Evolutionary conservation across 2,797 vertebrate species (phyloP).

Genomic region (Syngnathus rostellatus): DNA sequence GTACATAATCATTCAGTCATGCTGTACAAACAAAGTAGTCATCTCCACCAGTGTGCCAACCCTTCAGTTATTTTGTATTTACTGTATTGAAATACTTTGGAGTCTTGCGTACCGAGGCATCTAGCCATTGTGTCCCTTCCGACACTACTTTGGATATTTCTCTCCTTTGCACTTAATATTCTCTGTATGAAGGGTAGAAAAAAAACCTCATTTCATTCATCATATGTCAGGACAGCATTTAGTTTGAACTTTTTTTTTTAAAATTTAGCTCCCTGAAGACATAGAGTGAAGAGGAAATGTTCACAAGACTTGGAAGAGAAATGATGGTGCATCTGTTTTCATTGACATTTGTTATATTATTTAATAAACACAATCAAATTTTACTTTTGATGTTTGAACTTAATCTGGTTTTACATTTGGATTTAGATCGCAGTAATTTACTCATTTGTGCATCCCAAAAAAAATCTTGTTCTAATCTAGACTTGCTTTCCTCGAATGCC

Average conservation of each 20-base stretch:
- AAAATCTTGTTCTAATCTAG: background rate
- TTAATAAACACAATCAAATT: conserved; percentile 72
- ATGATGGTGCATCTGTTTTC: conserved; percentile 50
- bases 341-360: conserved; percentile 65
- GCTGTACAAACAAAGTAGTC: conserved; percentile 57
- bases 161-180: conserved; percentile 39
- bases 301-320: conserved; percentile 27
- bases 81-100: conserved; percentile 51
- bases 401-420: background rate
- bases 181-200: conserved; percentile 34
- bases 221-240: conserved; percentile 22
- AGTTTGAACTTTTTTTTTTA: conserved; percentile 2
- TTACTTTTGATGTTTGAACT: conserved; percentile 35
- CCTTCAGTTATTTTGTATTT: conserved; percentile 63
- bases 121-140: conserved; percentile 4
- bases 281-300: conserved; percentile 10
- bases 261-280: background rate
- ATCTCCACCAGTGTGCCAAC: conserved; percentile 70
- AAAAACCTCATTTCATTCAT: conserved; percentile 36
- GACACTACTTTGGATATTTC: conserved; percentile 3
- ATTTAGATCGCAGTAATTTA: background rate
- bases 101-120: conserved; percentile 59
- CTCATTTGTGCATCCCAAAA: too few relatives aligned
- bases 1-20: conserved; percentile 60
- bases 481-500: background rate